Evolutionary conservation across 1,140 invertebrate species (phyloP), one percentile per base, ranked within the genome.

Genomic region (Teleopsis dalmanni): DNA sequence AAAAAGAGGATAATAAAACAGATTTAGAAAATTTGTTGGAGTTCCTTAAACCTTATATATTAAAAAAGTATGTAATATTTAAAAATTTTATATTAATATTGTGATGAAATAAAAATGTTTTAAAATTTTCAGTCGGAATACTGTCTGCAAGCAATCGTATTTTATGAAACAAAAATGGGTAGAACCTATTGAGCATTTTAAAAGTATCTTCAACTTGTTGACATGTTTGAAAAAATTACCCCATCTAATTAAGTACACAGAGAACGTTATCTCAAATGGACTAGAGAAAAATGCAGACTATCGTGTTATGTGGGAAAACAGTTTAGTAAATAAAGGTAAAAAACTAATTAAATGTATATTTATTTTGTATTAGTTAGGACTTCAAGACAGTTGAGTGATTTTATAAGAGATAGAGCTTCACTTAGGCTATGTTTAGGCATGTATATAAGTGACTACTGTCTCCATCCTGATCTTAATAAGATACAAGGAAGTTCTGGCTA

Each of bases 151-250:
- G 23, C 11, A 43, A 11, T 64, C 60, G 2, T 21, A 51, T 7
- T 67, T 59, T 43, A 33, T 66, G 19, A 31, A 43, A 7, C 37
- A 16, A 0, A 34, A 5, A 2, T 66, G 63, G 59, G 31, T 45
- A 16, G 57, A 62, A 41, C 56, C 63, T 11, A 62, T 67, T 13
- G 64, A 66, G 9, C 47, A 62, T 6, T 67, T 67, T 9, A 62
- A 57, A 27, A 54, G 44, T 1, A 56, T 67, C 0, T 41, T 49
- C 29, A 44, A 34, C 9, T 31, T 67, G 5, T 54, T 67, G 2
- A 52, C 55, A 3, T 19, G 44, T 10, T 47, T 67, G 13, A 56
- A 56, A 19, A 31, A 25, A 6, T 16, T 43, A 26, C 54, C 56
- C 1, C 51, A 62, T 1, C 33, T 60, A 6, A 48, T 45, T 0